Percentiles rank a stretch among this genome's conserved stretches.
phyloP scores from a whole-genome alignment of 2,888 invertebrate genomes.

The Eupithecia pulchellata region DNA sequence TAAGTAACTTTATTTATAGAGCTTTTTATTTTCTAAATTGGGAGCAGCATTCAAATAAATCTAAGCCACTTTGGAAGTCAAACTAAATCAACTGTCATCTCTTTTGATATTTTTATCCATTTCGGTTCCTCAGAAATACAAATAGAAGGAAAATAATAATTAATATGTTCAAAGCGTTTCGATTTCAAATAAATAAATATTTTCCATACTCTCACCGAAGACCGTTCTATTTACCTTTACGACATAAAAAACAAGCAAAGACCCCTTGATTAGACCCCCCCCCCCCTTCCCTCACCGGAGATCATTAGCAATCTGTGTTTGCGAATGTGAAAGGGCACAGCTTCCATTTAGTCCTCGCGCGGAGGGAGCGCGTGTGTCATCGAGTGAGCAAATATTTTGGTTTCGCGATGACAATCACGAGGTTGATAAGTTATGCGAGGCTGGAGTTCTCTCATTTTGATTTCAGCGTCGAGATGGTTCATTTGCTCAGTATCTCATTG shows the following conservation, averaged over 20 bases:
- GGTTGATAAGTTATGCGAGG: conserved; percentile 26
- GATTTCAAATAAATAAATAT: conserved; percentile 5
- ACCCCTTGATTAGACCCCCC: conserved; percentile 23
- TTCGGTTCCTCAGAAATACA: neutral
- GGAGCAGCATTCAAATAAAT: neutral
- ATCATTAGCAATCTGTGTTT: conserved; percentile 39
- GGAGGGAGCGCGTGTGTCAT: conserved; percentile 33
- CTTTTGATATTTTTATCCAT: neutral
- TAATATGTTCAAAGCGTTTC: neutral
- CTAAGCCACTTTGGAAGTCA: neutral
- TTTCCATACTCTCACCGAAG: conserved; percentile 8
- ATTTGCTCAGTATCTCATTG: neutral
- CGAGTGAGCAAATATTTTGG: conserved; percentile 44
- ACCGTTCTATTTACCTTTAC: conserved; percentile 23
- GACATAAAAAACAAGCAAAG: conserved; percentile 38
- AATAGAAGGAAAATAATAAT: neutral
- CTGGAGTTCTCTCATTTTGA: conserved; percentile 1
- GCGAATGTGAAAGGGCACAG: conserved; percentile 34
- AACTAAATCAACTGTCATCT: neutral
- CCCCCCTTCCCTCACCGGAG: conserved; percentile 9
- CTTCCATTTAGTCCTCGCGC: conserved; percentile 29
- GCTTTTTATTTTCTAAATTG: conserved; percentile 6
- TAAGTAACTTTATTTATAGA: conserved; percentile 19
- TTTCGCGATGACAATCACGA: conserved; percentile 32
- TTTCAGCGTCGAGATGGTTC: neutral